These are phyloP conservation scores for Tryphoninae sp. DNA, from an alignment of 2,888 invertebrate species.

Conservation along the genomic window DNA sequence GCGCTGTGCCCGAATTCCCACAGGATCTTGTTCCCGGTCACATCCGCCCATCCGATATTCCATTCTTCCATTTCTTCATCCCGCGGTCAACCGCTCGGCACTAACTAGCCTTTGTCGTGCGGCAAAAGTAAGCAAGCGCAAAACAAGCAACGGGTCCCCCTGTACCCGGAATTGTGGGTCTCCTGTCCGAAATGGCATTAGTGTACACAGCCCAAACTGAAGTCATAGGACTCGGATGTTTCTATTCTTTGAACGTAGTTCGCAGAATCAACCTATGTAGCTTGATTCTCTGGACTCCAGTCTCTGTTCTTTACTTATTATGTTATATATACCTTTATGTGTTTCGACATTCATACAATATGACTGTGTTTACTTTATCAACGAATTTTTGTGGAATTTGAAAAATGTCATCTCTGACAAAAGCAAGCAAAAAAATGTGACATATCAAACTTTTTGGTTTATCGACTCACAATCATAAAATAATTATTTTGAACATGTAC, in stretches of 20 bases:
- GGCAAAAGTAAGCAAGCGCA: slow-evolving; percentile 48
- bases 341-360: slow-evolving; percentile 18
- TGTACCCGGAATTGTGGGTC: slow-evolving; percentile 32
- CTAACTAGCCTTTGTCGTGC: slow-evolving; percentile 53
- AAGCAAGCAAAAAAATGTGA: no score
- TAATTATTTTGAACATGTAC: no score
- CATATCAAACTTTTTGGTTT: no score
- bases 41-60: slow-evolving; percentile 49
- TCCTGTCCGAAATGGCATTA: slow-evolving; percentile 45
- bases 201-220: slow-evolving; percentile 16
- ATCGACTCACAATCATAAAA: no score
- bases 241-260: slow-evolving; percentile 30
- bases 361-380: slow-evolving; percentile 2
- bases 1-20: slow-evolving; percentile 62
- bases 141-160: slow-evolving; percentile 39
- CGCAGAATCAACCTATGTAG: slow-evolving; percentile 36
- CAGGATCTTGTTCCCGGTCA: slow-evolving; percentile 52
- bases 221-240: slow-evolving; percentile 11
- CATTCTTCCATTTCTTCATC: slow-evolving; percentile 60
- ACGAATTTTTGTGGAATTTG: slow-evolving; percentile 19
- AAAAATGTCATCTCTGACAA: not conserved
- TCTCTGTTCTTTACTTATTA: slow-evolving; percentile 20
- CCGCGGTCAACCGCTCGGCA: slow-evolving; percentile 57
- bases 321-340: slow-evolving; percentile 22
- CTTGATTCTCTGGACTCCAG: not conserved